Base-by-base conservation (phyloP, 2,797 vertebrate genomes). In the Lutjanus campechanus region DNA sequence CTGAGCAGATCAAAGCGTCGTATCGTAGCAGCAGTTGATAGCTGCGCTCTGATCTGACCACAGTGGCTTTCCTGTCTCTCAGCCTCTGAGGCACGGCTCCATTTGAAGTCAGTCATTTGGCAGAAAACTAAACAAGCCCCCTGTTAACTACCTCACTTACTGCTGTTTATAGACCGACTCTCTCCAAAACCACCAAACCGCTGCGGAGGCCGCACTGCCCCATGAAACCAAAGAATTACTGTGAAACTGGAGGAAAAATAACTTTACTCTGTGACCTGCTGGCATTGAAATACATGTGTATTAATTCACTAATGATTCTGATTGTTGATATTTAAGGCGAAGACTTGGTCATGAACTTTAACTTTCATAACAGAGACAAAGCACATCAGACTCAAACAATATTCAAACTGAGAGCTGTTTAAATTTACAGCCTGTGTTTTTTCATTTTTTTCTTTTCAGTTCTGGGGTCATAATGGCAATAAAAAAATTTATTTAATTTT, bases 21-120 rank as follows among this genome's bases (percentile, higher is more conserved):
- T 40, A 65, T 43, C 3, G 46, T 0, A 20, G 65, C 79, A 25
- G 85, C 12, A 4, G 76, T 40, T 55, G 88, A 85, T 85, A 87
- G 61, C 22, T 0, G 3, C 16, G 60, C 85, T 84, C 73, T 67
- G 88, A 88, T 90, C 84, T 71, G 73, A 84, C 83, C 81, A 74
- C 81, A 36, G 83, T 17, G 74, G 65, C 69, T 73, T 89, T 85
- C 81, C 85, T 85, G 82, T 87, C 77, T 75, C 83, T 73, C 50
- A 4, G 69, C 63, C 85, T 85, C 77, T 79, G 12, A 76, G 73
- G 61, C 71, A 13, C 71, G 62, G 83, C 46, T 78, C 83, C 87
- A 89, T 94, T 94, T 92, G 91, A 93, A 89, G 79, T 86, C 86
- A 90, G 91, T 92, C 89, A 93, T 93, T 92, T 93, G 81, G 92